A percentile compares a stretch with the other conserved stretches of the same genome.
These are phyloP conservation scores for Craseonycteris thonglongyai DNA, from an alignment of 2,113 vertebrate genomes.

Conservation along the genomic window DNA sequence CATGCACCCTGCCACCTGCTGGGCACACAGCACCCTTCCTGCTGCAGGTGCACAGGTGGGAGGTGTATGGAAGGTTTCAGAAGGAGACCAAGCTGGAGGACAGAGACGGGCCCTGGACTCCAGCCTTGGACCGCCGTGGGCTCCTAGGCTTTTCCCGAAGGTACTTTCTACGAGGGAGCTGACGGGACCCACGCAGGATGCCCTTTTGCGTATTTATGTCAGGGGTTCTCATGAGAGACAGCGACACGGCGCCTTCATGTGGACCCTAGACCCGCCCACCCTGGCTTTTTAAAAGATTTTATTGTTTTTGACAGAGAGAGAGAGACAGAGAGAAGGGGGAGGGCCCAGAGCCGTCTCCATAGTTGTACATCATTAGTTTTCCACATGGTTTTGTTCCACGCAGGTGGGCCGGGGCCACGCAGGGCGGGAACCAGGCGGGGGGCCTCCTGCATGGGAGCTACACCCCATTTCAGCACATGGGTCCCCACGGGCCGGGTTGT, in stretches of 20 bases:
- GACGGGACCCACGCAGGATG: rapidly evolving
- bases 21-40: neutral
- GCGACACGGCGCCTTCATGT: rapidly evolving
- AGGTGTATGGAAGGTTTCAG: neutral
- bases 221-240: neutral
- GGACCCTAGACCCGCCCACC: neutral
- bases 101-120: neutral
- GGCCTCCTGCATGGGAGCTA: too few relatives aligned
- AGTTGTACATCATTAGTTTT: too few relatives aligned
- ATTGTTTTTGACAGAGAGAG: too few relatives aligned
- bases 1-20: too few relatives aligned
- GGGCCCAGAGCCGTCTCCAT: too few relatives aligned
- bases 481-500: neutral
- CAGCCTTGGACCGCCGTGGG: neutral
- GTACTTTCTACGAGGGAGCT: too few relatives aligned
- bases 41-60: neutral
- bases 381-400: too few relatives aligned
- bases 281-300: too few relatives aligned
- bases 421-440: too few relatives aligned
- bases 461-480: too few relatives aligned
- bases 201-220: rapidly evolving
- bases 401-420: too few relatives aligned
- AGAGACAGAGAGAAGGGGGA: neutral
- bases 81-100: neutral
- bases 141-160: neutral